Evolutionary conservation across 2,113 vertebrate genomes (phyloP), one percentile per base, ranked within the genome.

Genomic region (Puma concolor): DNA sequence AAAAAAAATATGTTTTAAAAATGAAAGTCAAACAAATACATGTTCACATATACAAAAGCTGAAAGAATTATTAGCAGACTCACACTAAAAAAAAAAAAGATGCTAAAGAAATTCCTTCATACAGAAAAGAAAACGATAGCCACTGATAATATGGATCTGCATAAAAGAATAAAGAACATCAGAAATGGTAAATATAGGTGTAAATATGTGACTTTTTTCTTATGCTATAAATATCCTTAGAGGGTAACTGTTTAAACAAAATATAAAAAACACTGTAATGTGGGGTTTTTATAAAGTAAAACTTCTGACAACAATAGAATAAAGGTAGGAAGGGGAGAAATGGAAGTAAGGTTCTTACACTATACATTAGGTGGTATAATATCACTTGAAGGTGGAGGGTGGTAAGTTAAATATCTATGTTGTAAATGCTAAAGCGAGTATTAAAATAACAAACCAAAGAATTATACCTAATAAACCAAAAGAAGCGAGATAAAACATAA

Each of bases 361-460:
- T 81, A 36, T n/a, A 87, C 19, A 29, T 80, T 41, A 69, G 74
- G 10, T 38, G 64, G 17, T 27, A 83, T 54, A 48, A 54, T n/a
- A 69, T 69, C 33, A 69, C 52, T 85, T 80, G n/a, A 93, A 93
- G 36, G 7, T 50, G 9, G 27, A 48, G n/a, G 15, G 23, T 72
- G 25, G 54, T 88, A 92, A 64, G n/a, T 33, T 84, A 57, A 94
- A 88, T 31, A 31, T 57, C 23, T 38, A 69, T 60, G 64, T 7
- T 63, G 67, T 48, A 63, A 93, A 86, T 44, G 25, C 41, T 66
- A 94, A 86, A 89, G 5, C 31, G 90, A 93, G 1, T 1, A 64
- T 87, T 92, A 87, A 90, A 77, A 82, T 72, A 77, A 29, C 66
- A 54, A 72, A 88, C 38, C 4, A 86, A 92, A 95, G 29, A 38